Base-by-base conservation (phyloP, 2,888 invertebrate species). In the Melieria crassipennis region DNA sequence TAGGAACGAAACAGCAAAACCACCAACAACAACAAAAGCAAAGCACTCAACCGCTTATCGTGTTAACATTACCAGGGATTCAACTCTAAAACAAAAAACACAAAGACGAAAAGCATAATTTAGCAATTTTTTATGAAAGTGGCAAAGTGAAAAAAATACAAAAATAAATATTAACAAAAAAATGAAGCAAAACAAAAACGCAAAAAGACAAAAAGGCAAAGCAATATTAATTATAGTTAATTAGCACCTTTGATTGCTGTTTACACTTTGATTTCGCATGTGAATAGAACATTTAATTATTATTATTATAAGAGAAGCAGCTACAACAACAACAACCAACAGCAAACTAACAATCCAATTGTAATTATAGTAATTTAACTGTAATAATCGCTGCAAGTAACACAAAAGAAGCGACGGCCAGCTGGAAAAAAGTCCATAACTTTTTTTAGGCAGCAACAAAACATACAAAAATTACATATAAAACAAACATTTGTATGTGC, bases 221-320 rank as follows among this genome's bases (percentile, higher is more conserved):
- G 84, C 84, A 84, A 84, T 84, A 84, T 84, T 85, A 85, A 84
- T 84, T 84, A 81, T 85, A 85, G 85, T 83, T 84, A 83, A 83
- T 84, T 82, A 85, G 80, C 78, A 80, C 61, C 55, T 47, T 58
- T 65, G 46, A 58, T 67, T 68, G 68, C 70, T 72, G 52, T 74
- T 72, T 63, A 65, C 62, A 65, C 56, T 61, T 61, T 9, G 43
- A 60, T 42, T 61, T 5, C 13, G 10, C 13, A 9, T 61, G 45
- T 45, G 45, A 43, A 60, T 11, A 11, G 42, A 7, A 73, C 73
- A 72, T 75, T 67, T 75, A 79, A 72, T 75, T 58, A 66, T 71
- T 75, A 71, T 73, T 69, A 74, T 66, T 75, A 70, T 66, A 65
- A 55, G 13, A 56, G 30, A 56, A 56, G 13, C 30, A 30, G 30